Conservation (phyloP, 37 sponge, comb jelly and placozoan species). For the Tethya wilhelma region DNA sequence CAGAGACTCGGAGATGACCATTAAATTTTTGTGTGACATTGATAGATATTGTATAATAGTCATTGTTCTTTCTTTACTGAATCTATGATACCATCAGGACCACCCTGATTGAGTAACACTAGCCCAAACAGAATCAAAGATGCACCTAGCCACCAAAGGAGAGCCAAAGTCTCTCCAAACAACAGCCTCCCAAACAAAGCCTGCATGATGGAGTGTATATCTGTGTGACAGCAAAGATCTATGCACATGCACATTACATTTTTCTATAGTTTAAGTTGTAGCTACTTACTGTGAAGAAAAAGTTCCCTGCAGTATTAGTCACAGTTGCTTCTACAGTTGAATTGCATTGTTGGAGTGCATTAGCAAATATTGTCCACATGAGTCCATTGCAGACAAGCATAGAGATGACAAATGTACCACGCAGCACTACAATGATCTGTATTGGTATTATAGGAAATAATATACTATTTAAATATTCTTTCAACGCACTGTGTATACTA, state of each 20-base stretch:
- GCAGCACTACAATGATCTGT: conserved; percentile 38
- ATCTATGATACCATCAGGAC: neutral
- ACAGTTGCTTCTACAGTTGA: conserved; percentile 77
- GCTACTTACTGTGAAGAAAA: conserved; percentile 68
- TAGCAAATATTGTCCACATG: conserved; percentile 76
- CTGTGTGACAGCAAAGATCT: neutral
- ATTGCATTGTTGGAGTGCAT: conserved; percentile 50
- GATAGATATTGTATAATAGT: neutral
- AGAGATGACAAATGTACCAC: conserved; percentile 27
- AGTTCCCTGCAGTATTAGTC: conserved; percentile 66
- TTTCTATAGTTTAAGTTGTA: neutral
- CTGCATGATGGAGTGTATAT: conserved; percentile 24
- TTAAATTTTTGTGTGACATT: neutral
- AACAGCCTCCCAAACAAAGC: conserved; percentile 64
- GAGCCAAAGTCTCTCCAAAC: conserved; percentile 70
- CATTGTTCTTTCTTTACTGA: conserved; percentile 2
- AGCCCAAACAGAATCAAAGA: conserved; percentile 69
- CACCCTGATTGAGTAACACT: conserved; percentile 47
- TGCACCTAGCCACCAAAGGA: conserved; percentile 85
- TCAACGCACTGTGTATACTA: neutral
- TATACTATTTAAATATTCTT: neutral
- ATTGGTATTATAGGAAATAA: neutral
- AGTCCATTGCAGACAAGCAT: conserved; percentile 71
- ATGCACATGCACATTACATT: neutral
- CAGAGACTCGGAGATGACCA: neutral